Evolutionary conservation across 2,888 invertebrate species (phyloP).

Genomic region (Biston betularia): DNA sequence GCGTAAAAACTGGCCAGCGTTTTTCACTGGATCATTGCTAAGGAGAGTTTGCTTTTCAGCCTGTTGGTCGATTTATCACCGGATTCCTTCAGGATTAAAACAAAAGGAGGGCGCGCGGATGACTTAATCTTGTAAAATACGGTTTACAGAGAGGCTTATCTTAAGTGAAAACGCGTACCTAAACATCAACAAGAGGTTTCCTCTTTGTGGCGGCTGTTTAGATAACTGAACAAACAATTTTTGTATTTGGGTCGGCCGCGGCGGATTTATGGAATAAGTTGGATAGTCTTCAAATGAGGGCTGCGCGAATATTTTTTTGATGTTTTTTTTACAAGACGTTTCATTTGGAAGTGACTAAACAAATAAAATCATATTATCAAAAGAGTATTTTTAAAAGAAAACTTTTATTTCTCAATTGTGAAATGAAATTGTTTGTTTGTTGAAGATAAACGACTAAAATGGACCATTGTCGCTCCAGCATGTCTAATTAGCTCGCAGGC

Average conservation of each 20-base stretch:
- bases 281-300: constrained; percentile 31
- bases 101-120: constrained; percentile 58
- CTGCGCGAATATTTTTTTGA: constrained; percentile 13
- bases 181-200: constrained; percentile 59
- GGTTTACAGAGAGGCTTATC: constrained; percentile 62
- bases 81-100: constrained; percentile 65
- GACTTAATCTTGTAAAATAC: constrained; percentile 71
- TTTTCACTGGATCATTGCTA: constrained; percentile 44
- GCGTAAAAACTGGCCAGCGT: constrained; percentile 25
- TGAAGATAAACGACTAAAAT: too few relatives aligned
- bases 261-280: constrained; percentile 36
- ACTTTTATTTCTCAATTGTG: too few relatives aligned
- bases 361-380: neutral
- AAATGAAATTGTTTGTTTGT: too few relatives aligned
- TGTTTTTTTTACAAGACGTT: constrained; percentile 1
- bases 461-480: too few relatives aligned
- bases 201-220: constrained; percentile 53
- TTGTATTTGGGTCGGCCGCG: constrained; percentile 38
- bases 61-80: constrained; percentile 61
- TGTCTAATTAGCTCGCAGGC: too few relatives aligned
- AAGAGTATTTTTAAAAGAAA: too few relatives aligned
- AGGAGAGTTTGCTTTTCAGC: constrained; percentile 44
- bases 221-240: constrained; percentile 51
- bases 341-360: neutral
- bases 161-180: constrained; percentile 66